Percentiles rank a stretch among this genome's conserved stretches.
Evolutionary conservation across 1,140 invertebrate genomes (phyloP).

Genomic region (Eurosta solidaginis): DNA sequence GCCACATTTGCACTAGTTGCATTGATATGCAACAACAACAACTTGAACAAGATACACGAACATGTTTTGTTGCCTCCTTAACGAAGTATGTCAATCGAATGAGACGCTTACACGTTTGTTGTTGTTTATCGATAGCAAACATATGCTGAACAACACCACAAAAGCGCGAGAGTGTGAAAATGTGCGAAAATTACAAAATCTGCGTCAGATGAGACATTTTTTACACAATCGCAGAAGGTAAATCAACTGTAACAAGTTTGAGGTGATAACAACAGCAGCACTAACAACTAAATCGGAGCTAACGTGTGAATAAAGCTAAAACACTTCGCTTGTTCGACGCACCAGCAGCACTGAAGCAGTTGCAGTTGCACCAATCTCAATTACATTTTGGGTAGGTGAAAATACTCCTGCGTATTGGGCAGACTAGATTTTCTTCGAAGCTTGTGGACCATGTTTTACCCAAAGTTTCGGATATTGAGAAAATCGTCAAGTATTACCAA

Average conservation of each 20-base stretch:
- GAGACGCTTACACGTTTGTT: conserved; percentile 22
- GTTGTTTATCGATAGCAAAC: background rate
- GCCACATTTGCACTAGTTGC: background rate
- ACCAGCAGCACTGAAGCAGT: background rate
- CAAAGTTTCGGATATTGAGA: too few relatives aligned
- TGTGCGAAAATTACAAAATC: conserved; percentile 14
- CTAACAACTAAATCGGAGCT: background rate
- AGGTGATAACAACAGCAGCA: background rate
- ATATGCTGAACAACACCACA: background rate
- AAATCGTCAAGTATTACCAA: too few relatives aligned
- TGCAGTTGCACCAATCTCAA: too few relatives aligned
- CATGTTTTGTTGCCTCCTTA: background rate
- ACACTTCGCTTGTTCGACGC: background rate
- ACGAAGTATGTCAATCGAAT: conserved; percentile 19
- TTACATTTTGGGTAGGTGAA: too few relatives aligned
- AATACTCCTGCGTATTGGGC: too few relatives aligned
- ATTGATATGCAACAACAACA: background rate
- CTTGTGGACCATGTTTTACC: too few relatives aligned
- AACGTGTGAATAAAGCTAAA: background rate
- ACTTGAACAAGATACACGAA: background rate
- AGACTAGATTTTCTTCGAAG: too few relatives aligned
- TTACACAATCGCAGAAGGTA: background rate
- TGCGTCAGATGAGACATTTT: too few relatives aligned
- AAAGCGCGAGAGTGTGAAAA: conserved; percentile 8
- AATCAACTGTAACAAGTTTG: background rate